These are phyloP conservation scores for Rhorus exstirpatorius DNA, from an alignment of 2,888 invertebrate genomes.

Conservation along the genomic window DNA sequence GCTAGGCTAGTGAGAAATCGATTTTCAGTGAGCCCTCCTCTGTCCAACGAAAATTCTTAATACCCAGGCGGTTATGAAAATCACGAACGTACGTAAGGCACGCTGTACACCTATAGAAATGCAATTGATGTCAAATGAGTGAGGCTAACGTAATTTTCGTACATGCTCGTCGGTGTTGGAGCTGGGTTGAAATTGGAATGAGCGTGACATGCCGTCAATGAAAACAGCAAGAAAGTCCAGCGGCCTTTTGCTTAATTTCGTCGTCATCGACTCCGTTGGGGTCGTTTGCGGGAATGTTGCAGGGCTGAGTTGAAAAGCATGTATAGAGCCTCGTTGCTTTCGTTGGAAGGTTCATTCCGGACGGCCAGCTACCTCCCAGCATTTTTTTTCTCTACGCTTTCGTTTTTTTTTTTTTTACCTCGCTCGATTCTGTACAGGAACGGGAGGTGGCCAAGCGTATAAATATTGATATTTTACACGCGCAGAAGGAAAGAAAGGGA, in stretches of 20 bases:
- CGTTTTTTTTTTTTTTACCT: neutral
- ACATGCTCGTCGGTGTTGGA: conserved; percentile 18
- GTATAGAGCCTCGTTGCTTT: conserved; percentile 18
- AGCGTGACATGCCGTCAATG: conserved; percentile 22
- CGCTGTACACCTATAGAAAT: no score
- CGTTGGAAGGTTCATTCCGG: conserved; percentile 29
- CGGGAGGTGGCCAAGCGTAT: conserved; percentile 45
- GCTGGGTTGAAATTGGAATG: conserved; percentile 55
- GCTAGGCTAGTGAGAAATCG: conserved; percentile 52
- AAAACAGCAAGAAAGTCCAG: conserved; percentile 40
- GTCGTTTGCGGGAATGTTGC: no score
- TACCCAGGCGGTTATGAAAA: conserved; percentile 53
- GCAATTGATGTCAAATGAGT: no score
- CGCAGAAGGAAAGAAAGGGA: conserved; percentile 26
- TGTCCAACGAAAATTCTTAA: conserved; percentile 36
- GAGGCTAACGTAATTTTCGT: no score
- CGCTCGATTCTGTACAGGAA: conserved; percentile 12
- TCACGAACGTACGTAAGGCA: conserved; percentile 40
- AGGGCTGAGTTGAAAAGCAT: conserved; percentile 12
- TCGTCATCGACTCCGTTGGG: conserved; percentile 34
- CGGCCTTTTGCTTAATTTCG: conserved; percentile 52
- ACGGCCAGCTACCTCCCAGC: conserved; percentile 36
- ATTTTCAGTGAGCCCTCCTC: conserved; percentile 44
- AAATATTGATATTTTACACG: conserved; percentile 74
- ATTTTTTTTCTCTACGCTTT: conserved; percentile 31